Evolutionary conservation across 2,888 invertebrate species (phyloP).

Genomic region (Automeris io): DNA sequence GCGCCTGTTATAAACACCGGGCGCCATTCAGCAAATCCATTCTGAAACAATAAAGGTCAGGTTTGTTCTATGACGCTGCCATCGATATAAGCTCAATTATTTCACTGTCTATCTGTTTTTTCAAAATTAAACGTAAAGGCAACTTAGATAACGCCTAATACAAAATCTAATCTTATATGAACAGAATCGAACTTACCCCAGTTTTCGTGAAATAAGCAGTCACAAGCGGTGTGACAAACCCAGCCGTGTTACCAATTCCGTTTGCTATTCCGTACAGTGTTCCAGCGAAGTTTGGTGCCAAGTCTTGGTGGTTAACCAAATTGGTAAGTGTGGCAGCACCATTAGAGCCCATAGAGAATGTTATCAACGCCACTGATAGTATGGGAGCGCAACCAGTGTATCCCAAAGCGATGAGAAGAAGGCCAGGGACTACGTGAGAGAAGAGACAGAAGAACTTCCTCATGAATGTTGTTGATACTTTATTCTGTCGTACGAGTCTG

Average conservation of each 20-base stretch:
- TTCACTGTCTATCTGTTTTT: neutral
- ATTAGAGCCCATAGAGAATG: slow-evolving; percentile 81
- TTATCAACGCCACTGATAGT: slow-evolving; percentile 80
- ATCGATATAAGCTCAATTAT: no score
- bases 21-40: slow-evolving; percentile 86
- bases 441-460: slow-evolving; percentile 81
- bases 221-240: slow-evolving; percentile 83
- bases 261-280: slow-evolving; percentile 87
- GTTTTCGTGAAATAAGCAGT: slow-evolving; percentile 80
- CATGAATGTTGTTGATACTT: slow-evolving; percentile 72
- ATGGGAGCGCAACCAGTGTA: slow-evolving; percentile 79
- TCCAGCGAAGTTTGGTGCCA: slow-evolving; percentile 87
- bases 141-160: no score
- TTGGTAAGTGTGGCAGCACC: slow-evolving; percentile 80
- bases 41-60: slow-evolving; percentile 67
- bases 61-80: no score
- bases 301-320: slow-evolving; percentile 82
- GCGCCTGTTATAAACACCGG: slow-evolving; percentile 85
- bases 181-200: slow-evolving; percentile 55
- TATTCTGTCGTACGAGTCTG: slow-evolving; percentile 69
- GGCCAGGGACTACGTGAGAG: slow-evolving; percentile 75
- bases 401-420: slow-evolving; percentile 73
- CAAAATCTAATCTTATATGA: neutral
- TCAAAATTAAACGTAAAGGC: neutral
- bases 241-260: slow-evolving; percentile 83